phyloP scores from a whole-genome alignment of 2,888 invertebrate species.

The Dicycla oo region DNA sequence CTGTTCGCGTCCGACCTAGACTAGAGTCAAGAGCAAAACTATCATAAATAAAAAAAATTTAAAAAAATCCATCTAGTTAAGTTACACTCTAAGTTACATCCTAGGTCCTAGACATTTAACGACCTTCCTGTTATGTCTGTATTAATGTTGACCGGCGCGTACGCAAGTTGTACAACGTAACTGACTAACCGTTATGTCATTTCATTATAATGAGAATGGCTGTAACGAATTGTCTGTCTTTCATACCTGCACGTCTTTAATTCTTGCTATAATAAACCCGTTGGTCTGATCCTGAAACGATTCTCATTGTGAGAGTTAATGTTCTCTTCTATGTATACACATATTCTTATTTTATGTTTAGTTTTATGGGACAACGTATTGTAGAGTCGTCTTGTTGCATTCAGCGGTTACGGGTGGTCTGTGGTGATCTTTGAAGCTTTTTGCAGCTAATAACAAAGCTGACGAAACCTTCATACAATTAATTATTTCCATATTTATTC shows the following conservation, averaged over 20 bases:
- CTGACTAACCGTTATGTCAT: conserved; percentile 49
- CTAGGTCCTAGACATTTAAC: conserved; percentile 14
- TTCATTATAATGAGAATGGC: conserved; percentile 56
- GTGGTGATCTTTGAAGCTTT: background rate
- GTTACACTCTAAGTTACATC: background rate
- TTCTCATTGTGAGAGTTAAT: conserved; percentile 43
- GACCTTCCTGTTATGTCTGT: conserved; percentile 28
- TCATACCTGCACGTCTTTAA: conserved; percentile 57
- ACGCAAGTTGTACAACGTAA: conserved; percentile 33
- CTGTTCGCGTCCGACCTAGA: too few relatives aligned
- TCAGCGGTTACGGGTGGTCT: conserved; percentile 26
- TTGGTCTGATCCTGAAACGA: conserved; percentile 40
- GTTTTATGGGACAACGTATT: conserved; percentile 27
- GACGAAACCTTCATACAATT: background rate
- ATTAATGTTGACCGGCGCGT: conserved; percentile 21
- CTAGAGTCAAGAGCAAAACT: too few relatives aligned
- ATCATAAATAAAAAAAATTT: too few relatives aligned
- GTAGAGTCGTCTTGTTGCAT: conserved; percentile 31
- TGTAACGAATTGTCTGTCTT: conserved; percentile 49
- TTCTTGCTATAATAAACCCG: conserved; percentile 45
- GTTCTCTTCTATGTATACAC: conserved; percentile 32
- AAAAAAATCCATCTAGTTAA: too few relatives aligned
- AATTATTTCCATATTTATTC: background rate
- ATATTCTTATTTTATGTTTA: conserved; percentile 30
- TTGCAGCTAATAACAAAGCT: background rate